A percentile compares a stretch with the other conserved stretches of the same genome.
Evolutionary conservation across 2,888 invertebrate species (phyloP).

Genomic region (Euclidia mi): DNA sequence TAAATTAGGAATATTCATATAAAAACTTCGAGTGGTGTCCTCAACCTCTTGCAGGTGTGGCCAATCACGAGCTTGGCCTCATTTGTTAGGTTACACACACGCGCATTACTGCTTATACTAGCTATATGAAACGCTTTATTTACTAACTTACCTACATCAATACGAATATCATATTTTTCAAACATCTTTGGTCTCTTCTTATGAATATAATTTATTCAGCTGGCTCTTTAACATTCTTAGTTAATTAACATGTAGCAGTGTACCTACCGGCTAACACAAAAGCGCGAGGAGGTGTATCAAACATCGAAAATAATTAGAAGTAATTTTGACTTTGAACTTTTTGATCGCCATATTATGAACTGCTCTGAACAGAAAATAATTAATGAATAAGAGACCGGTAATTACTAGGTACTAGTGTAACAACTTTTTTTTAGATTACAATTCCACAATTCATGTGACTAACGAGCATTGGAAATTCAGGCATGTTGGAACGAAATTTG

Average conservation of each 20-base stretch:
- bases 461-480: too few relatives aligned
- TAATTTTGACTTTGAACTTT: too few relatives aligned
- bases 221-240: neutral
- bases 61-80: conserved; percentile 61
- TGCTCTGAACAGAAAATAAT: too few relatives aligned
- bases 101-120: conserved; percentile 42
- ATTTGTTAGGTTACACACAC: conserved; percentile 53
- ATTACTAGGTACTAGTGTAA: too few relatives aligned
- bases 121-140: conserved; percentile 44
- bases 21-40: conserved; percentile 59
- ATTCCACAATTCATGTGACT: too few relatives aligned
- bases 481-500: too few relatives aligned
- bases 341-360: too few relatives aligned
- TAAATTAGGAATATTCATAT: conserved; percentile 65
- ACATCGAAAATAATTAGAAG: too few relatives aligned
- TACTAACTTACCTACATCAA: conserved; percentile 31
- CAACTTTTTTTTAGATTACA: too few relatives aligned
- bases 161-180: conserved; percentile 27
- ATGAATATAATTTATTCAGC: neutral
- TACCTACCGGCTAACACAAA: too few relatives aligned
- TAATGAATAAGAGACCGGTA: too few relatives aligned
- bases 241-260: neutral
- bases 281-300: too few relatives aligned
- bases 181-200: neutral
- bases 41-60: conserved; percentile 69